These are phyloP conservation scores for Rattus norvegicus DNA, from an alignment of 2,113 vertebrate genomes.

Conservation along the genomic window GRCr8 NC_086021.1:128881501-128882000, in stretches of 20 bases:
- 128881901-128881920: slow-evolving; percentile 71
- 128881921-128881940: slow-evolving; percentile 65
- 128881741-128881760: slow-evolving; percentile 28
- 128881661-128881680: slow-evolving; percentile 60
- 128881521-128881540: slow-evolving; percentile 92
- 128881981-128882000: slow-evolving; percentile 71
- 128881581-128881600: slow-evolving; percentile 52
- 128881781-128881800: slow-evolving; percentile 76
- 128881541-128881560: slow-evolving; percentile 58
- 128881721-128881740: slow-evolving; percentile 65
- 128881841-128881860: slow-evolving; percentile 63
- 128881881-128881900: slow-evolving; percentile 46
- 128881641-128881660: slow-evolving; percentile 56
- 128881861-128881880: slow-evolving; percentile 48
- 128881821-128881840: slow-evolving; percentile 55
- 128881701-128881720: slow-evolving; percentile 49
- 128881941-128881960: slow-evolving; percentile 74
- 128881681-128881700: slow-evolving; percentile 64
- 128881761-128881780: slow-evolving; percentile 59
- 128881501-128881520: slow-evolving; percentile 94
- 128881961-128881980: slow-evolving; percentile 67
- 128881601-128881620: slow-evolving; percentile 36
- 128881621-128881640: slow-evolving; percentile 46
- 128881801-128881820: slow-evolving; percentile 53
- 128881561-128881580: background rate